Conservation (phyloP, 2,113 vertebrate genomes). For the Pterocles gutturalis region DNA sequence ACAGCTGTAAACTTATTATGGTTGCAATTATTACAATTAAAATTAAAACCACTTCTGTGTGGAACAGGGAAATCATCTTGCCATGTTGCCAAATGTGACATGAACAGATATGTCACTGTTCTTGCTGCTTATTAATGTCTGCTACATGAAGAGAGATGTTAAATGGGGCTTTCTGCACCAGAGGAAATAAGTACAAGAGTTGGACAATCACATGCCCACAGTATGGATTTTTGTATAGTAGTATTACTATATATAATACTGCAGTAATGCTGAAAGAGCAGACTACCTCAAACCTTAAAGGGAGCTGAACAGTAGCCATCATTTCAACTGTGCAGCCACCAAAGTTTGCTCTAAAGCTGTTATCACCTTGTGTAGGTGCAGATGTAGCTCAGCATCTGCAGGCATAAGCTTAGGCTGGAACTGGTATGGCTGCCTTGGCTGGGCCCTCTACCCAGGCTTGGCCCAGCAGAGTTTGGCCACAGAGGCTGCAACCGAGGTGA, state of each 20-base stretch:
- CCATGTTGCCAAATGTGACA: neutral
- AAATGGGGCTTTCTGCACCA: neutral
- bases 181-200: neutral
- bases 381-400: neutral
- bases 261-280: neutral
- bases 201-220: neutral
- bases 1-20: neutral
- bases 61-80: neutral
- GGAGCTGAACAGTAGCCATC: neutral
- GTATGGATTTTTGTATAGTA: neutral
- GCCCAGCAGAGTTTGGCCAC: neutral
- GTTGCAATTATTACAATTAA: neutral
- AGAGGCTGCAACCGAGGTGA: neutral
- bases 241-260: neutral
- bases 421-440: accelerated
- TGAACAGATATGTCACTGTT: neutral
- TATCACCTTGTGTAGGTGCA: neutral
- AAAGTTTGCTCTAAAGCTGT: neutral
- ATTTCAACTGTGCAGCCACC: neutral
- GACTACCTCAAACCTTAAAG: neutral
- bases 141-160: neutral
- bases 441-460: neutral
- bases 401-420: neutral
- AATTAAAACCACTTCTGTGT: neutral
- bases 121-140: neutral